Conservation (phyloP, 2,797 vertebrate species). For the Fistularia commersonii region DNA sequence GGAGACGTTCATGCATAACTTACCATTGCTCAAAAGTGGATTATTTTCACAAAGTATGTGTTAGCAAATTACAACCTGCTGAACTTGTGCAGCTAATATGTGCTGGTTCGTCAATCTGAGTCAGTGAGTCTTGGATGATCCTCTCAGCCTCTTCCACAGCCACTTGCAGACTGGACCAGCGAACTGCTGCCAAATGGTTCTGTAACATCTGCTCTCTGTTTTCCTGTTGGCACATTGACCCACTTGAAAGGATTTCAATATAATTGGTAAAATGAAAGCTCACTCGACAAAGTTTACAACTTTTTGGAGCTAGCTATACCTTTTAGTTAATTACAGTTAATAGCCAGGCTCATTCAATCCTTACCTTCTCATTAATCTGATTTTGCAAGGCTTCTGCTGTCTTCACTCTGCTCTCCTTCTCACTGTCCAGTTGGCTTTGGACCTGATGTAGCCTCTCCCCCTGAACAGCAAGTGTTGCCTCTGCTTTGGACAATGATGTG, state of each 20-base stretch:
- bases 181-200: conserved; percentile 70
- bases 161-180: conserved; percentile 74
- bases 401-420: conserved; percentile 71
- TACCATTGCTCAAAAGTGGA: not conserved
- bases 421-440: conserved; percentile 57
- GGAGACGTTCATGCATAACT: not conserved
- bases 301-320: too few relatives aligned
- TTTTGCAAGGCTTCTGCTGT: conserved; percentile 67
- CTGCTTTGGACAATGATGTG: conserved; percentile 58
- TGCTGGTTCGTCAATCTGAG: conserved; percentile 82
- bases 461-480: conserved; percentile 63
- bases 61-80: conserved; percentile 70
- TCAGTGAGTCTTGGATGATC: conserved; percentile 84
- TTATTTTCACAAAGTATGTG: not conserved
- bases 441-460: conserved; percentile 74
- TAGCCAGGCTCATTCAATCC: too few relatives aligned
- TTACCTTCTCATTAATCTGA: conserved; percentile 81
- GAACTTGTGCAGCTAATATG: conserved; percentile 88
- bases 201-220: conserved; percentile 70
- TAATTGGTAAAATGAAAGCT: too few relatives aligned
- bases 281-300: too few relatives aligned
- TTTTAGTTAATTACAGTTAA: too few relatives aligned
- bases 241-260: not conserved
- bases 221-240: conserved; percentile 65
- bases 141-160: conserved; percentile 75